phyloP scores from a whole-genome alignment of 2,888 invertebrate genomes.

The Torymus tubicola region DNA sequence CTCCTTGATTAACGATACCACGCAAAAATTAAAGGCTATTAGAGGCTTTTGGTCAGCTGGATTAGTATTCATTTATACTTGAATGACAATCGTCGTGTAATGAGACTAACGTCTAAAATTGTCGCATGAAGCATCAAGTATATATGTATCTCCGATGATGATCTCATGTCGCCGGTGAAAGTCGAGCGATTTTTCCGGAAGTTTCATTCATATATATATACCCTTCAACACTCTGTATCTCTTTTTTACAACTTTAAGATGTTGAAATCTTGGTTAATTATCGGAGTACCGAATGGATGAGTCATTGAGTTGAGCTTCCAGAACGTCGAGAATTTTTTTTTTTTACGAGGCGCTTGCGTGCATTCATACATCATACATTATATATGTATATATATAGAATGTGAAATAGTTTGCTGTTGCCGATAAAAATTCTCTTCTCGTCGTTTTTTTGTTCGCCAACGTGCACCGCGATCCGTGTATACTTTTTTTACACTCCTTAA shows the following conservation, averaged over 20 bases:
- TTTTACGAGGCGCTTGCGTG: neutral
- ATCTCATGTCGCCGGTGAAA: constrained; percentile 17
- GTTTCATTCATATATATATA: neutral
- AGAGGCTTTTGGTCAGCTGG: constrained; percentile 19
- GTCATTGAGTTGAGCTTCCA: neutral
- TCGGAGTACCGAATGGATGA: neutral
- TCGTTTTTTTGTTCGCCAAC: neutral
- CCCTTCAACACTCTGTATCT: too few relatives aligned
- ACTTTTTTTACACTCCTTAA: neutral
- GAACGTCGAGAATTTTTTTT: constrained; percentile 4
- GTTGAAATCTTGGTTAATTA: neutral
- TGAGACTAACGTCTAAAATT: constrained; percentile 21
- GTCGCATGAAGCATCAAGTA: neutral
- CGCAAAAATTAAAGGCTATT: constrained; percentile 28
- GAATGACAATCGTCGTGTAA: constrained; percentile 21
- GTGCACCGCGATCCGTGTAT: neutral
- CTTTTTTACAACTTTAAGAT: too few relatives aligned
- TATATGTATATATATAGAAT: neutral
- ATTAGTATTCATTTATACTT: constrained; percentile 12
- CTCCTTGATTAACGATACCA: neutral
- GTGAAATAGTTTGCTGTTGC: neutral
- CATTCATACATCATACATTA: neutral
- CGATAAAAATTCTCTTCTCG: constrained; percentile 30
- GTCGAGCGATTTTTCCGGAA: constrained; percentile 4
- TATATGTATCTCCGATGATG: neutral